Base-by-base conservation (phyloP, 2,888 invertebrate genomes). In the Stenolophus ochropezus region DNA sequence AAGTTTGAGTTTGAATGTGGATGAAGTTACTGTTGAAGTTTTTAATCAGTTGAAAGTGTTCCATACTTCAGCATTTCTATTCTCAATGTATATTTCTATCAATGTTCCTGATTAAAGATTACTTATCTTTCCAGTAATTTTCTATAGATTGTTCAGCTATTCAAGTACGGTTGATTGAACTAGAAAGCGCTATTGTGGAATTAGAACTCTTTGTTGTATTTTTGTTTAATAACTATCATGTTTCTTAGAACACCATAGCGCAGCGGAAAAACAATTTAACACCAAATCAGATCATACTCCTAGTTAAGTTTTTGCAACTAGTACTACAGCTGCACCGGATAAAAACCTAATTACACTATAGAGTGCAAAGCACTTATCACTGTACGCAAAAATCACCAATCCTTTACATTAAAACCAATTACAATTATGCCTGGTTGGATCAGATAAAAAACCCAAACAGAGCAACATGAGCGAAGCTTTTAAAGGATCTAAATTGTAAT, bases 401-500 rank as follows among this genome's bases (percentile, higher is more conserved):
- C 65, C 61, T 69, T 25, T 47, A 71, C 73, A 80, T 80, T 80
- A 73, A 80, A 80, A 80, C 71, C 80, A 81, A 81, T 81, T 81
- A 81, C 81, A 58, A 74, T 81, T 73, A 81, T 81, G 73, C 71
- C 73, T 73, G 71, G 71, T 56, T 33, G 51, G 73, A 74, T 74
- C 42, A 20, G 47, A 73, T 18, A 33, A 33, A 69, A 69, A 42
- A 69, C 65, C 65, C 65, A 69, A 69, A 69, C 27, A 81, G 18
- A 73, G 47, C 16, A 81, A 33, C 33, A 18, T 18, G 21, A 61
- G 42, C 69, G 23, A 81, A 69, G 73, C 74, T 73, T 73, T 73
- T 56, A 74, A 81, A 80, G 58, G 81, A 81, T 81, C 81, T 81
- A 81, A 81, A 81, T 81, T 81, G 81, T 81, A 81, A 81, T 81